Evolutionary conservation across 1,140 invertebrate species (phyloP).

Genomic region (Mizuhopecten yessoensis): DNA sequence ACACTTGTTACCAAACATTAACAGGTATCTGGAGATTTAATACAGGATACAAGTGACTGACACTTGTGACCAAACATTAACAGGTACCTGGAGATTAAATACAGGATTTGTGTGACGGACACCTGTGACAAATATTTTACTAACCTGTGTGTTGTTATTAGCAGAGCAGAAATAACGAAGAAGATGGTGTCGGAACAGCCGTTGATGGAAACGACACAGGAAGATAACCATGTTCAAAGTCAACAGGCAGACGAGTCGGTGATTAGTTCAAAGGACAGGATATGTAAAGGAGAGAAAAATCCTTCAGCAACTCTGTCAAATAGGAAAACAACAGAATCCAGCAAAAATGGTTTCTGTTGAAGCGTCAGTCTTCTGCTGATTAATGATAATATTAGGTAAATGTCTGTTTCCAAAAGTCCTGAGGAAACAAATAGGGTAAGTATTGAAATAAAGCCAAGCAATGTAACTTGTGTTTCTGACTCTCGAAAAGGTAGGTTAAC

Average conservation of each 20-base stretch:
- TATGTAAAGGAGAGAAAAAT: constrained; percentile 54
- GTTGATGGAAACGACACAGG: not conserved
- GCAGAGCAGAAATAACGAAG: not conserved
- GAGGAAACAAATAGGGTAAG: not conserved
- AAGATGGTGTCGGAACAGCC: not conserved
- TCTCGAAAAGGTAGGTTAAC: not conserved
- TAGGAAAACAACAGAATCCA: constrained; percentile 44
- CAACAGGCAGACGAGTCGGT: not conserved
- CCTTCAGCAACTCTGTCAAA: constrained; percentile 55
- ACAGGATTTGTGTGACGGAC: too few species aligned
- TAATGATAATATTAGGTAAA: not conserved
- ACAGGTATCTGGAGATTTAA: too few species aligned
- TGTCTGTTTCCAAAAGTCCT: not conserved
- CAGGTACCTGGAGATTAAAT: too few species aligned
- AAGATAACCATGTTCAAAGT: not conserved
- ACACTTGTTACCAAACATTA: too few species aligned
- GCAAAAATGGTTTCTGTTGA: constrained; percentile 30
- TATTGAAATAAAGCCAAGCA: not conserved
- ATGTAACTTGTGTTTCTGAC: not conserved
- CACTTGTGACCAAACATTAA: too few species aligned
- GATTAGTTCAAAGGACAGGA: not conserved
- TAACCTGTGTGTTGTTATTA: not conserved
- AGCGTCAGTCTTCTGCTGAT: not conserved
- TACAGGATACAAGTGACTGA: too few species aligned
- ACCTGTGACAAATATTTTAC: too few species aligned